Conservation (phyloP, 2,888 invertebrate species). For the Tiphia femorata region DNA sequence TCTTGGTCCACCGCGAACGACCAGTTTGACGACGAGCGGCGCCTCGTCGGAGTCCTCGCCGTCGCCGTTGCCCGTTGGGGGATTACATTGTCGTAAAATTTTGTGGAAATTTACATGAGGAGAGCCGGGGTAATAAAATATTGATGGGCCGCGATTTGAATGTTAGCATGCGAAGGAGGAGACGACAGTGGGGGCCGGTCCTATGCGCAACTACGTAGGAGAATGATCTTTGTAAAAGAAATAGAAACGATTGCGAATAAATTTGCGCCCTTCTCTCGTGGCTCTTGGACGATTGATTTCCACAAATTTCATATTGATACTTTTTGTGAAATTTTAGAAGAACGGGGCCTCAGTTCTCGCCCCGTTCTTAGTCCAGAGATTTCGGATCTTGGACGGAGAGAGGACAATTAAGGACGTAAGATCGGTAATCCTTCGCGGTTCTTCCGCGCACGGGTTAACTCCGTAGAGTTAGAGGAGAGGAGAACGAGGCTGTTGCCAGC, state of each 20-base stretch:
- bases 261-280: no score
- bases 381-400: no score
- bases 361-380: neutral
- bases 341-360: neutral
- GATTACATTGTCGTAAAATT: conserved; percentile 65
- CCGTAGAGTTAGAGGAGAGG: no score
- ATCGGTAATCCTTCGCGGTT: conserved; percentile 13
- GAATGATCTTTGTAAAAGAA: no score
- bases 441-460: conserved; percentile 14
- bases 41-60: conserved; percentile 29
- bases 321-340: no score
- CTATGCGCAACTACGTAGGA: no score
- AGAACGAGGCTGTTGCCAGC: conserved; percentile 59
- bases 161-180: no score
- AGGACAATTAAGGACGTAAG: conserved; percentile 11
- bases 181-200: no score
- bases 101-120: conserved; percentile 61
- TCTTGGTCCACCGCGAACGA: conserved; percentile 32
- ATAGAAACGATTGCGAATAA: no score
- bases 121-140: conserved; percentile 61
- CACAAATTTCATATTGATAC: no score
- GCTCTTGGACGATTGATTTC: no score
- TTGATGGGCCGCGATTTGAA: conserved; percentile 57
- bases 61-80: conserved; percentile 46
- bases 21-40: conserved; percentile 14